Evolutionary conservation across 2,888 invertebrate species (phyloP), one percentile per base, ranked within the genome.

Genomic region (Microctonus hyperodae): DNA sequence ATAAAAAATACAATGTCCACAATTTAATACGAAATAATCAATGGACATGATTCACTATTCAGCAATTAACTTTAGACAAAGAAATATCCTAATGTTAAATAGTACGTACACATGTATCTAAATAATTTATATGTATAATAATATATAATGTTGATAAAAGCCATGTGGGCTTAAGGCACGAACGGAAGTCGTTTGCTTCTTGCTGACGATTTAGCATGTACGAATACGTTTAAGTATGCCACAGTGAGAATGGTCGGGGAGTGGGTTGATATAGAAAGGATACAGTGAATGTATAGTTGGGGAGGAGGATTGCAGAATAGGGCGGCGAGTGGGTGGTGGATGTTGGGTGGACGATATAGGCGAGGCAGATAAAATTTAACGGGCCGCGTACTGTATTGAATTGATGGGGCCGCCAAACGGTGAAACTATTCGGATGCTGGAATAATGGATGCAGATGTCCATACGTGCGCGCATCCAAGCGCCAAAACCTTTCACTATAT

Each of bases 351-450:
- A 63, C 66, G 40, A 57, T 57, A 62, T 59, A 65, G 68, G 64
- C 57, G 69, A 69, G 64, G 69, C 67, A 73, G 73, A 73, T 73
- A 72, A 73, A 73, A 73, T 73, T 72, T 73, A 73, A 73, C 73
- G 68, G 73, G 70, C 58, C 67, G 68, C 71, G 69, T 73, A 73
- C 69, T 70, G 69, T 68, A 69, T 64, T 70, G 66, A 72, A 73
- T 72, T 73, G 69, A 73, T 73, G 73, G 73, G 68, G 68, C 67
- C 67, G 69, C 69, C 72, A 69, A 73, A 70, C 69, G 72, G 69
- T 68, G 69, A 73, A 73, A 72, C 70, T 71, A 73, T 72, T 67
- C 67, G 73, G 70, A 71, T 71, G 73, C 69, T 69, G 69, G 60
- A 68, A 73, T 73, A 73, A 73, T 70, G 71, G 70, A 70, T 56